Evolutionary conservation across 2,888 invertebrate genomes (phyloP).

Genomic region (Aphidoletes aphidimyza): DNA sequence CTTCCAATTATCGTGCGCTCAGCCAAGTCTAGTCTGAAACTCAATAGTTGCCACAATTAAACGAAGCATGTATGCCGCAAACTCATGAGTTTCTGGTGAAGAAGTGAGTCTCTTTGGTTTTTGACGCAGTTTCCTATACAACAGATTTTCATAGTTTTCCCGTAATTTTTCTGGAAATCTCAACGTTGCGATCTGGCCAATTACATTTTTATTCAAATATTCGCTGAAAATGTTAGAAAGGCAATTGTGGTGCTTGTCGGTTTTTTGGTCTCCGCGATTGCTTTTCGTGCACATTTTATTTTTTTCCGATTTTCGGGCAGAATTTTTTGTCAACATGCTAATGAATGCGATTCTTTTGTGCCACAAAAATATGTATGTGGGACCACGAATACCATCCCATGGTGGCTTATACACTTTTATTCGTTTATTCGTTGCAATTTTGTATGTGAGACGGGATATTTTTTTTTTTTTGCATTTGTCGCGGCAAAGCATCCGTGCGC

Average conservation of each 20-base stretch:
- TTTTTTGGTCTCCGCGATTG: too few relatives aligned
- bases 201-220: not conserved
- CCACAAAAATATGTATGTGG: not conserved
- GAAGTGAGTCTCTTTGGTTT: not conserved
- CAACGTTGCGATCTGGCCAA: not conserved
- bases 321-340: conserved; percentile 11
- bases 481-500: not conserved
- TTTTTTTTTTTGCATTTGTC: not conserved
- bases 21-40: too few relatives aligned
- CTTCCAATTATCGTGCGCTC: too few relatives aligned
- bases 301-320: not conserved
- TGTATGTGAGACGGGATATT: too few relatives aligned
- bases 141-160: not conserved
- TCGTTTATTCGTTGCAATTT: not conserved
- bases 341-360: not conserved
- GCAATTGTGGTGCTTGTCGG: not conserved
- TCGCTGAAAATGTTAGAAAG: not conserved
- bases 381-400: not conserved
- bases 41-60: too few relatives aligned
- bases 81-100: too few relatives aligned
- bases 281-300: not conserved
- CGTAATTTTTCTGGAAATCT: not conserved
- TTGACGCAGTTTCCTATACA: not conserved
- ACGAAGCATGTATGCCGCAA: too few relatives aligned
- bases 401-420: too few relatives aligned